Evolutionary conservation across 2,797 vertebrate genomes (phyloP), one percentile per base, ranked within the genome.

Genomic region (Limnodromus scolopaceus): DNA sequence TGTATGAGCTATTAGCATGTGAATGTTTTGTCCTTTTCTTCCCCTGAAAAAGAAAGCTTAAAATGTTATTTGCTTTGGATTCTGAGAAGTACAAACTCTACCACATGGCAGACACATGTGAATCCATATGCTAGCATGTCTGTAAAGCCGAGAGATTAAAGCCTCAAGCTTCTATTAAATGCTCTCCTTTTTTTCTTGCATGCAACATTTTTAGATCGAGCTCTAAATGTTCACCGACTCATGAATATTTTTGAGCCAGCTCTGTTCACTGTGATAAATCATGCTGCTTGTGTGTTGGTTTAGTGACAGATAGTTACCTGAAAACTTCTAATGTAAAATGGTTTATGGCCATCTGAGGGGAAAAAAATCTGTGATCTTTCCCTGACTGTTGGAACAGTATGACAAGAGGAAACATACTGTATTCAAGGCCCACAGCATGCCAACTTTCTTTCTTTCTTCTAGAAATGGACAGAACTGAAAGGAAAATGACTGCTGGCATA

Each of bases 61-160:
- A 97, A 97, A 97, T 93, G 91, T 94, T 97, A 94, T 97, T 97
- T 97, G 88, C 94, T 96, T 97, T 97, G 95, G 91, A 96, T 97
- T 94, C 93, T 95, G 84, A 96, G 93, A 92, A 84, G 92, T 86
- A 96, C 86, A 92, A 93, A 94, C 72, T 93, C 85, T 86, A 92
- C 93, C 96, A 93, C 96, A 95, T 96, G 95, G 96, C 88, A 87
- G 90, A 95, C 97, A 97, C 97, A 97, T 97, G 97, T 96, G 97
- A 94, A 95, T 95, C 96, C 97, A 97, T 96, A 97, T 97, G 97
- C 96, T 96, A 95, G 91, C 90, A 96, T 95, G 95, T 96, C 97
- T 96, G 87, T 79, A 97, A 96, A 95, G 68, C 80, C 0, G 54
- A 92, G 65, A 97, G 95, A 97, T 94, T 97, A 96, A 97, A 96